Evolutionary conservation across 2,113 vertebrate species (phyloP).

Genomic region (Eulemur macaco): DNA sequence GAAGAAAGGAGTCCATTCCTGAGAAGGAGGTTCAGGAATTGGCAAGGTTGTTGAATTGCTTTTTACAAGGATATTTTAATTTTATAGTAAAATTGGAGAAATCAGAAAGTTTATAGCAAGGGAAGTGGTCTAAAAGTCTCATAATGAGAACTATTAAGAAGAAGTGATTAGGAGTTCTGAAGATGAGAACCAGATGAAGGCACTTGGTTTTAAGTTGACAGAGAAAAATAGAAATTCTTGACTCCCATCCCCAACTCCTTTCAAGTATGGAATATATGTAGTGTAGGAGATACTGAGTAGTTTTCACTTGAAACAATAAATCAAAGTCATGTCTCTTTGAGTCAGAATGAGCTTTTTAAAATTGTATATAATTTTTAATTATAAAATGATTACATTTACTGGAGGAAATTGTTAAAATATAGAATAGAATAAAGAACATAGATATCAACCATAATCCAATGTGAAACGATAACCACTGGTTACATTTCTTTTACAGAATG

Average conservation of each 20-base stretch:
- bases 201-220: background rate
- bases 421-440: background rate
- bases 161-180: background rate
- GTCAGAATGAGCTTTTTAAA: background rate
- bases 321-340: background rate
- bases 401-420: background rate
- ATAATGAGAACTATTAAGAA: background rate
- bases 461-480: background rate
- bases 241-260: background rate
- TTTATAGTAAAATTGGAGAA: background rate
- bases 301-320: background rate
- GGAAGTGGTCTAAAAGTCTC: background rate
- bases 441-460: background rate
- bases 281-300: background rate
- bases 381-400: too few relatives aligned
- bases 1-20: background rate
- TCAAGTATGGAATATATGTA: background rate
- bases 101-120: background rate
- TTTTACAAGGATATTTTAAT: background rate
- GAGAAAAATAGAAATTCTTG: background rate
- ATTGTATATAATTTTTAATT: background rate
- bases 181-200: background rate
- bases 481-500: background rate
- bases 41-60: background rate
- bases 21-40: background rate